Percentiles rank a stretch among this genome's conserved stretches.
These are phyloP conservation scores for Muscicapa striata DNA, from an alignment of 2,797 vertebrate species.

Conservation along the genomic window DNA sequence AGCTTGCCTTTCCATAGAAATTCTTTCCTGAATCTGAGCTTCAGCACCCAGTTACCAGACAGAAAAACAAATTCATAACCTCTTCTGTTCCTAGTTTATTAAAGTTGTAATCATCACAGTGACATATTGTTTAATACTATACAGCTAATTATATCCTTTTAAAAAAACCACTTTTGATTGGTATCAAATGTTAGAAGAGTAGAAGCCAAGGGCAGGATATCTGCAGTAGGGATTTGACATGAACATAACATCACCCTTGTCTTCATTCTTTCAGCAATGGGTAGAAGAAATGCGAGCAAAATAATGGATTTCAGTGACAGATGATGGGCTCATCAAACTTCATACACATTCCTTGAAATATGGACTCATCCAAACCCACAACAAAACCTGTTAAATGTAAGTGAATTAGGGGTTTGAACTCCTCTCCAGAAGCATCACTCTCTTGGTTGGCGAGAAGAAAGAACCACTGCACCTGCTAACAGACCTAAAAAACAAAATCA, in stretches of 20 bases:
- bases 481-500: not conserved
- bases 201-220: not conserved
- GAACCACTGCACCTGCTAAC: not conserved
- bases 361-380: not conserved
- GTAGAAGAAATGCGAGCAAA: not conserved
- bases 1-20: not conserved
- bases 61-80: not conserved
- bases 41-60: not conserved
- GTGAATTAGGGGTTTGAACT: not conserved
- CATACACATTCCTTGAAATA: not conserved
- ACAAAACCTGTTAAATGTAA: not conserved
- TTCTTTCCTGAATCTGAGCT: not conserved
- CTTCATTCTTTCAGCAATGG: not conserved
- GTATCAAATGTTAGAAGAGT: not conserved
- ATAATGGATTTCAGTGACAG: not conserved
- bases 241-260: not conserved
- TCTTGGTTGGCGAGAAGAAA: not conserved
- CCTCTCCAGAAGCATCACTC: not conserved
- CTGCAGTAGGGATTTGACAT: not conserved
- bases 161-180: not conserved
- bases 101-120: not conserved
- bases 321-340: not conserved
- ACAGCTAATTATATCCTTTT: not conserved
- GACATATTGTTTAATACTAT: not conserved
- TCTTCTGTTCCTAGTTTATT: not conserved